These are phyloP conservation scores for Cordilura impudica DNA, from an alignment of 2,888 invertebrate genomes.

Conservation along the genomic window DNA sequence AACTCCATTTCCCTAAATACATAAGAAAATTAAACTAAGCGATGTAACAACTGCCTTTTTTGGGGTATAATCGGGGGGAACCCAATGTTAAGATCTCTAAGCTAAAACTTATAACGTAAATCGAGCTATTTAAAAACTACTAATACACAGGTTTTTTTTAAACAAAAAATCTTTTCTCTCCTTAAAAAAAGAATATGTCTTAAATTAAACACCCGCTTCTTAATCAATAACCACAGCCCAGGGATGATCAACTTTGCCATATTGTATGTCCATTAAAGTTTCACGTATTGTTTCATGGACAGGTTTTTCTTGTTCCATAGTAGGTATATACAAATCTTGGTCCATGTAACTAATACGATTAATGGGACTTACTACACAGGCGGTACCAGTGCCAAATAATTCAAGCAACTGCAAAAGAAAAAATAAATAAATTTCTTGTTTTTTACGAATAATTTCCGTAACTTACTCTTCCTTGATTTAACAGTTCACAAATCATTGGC, in stretches of 20 bases:
- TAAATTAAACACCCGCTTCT: conserved; percentile 6
- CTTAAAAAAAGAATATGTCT: conserved; percentile 2
- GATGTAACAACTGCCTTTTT: not conserved
- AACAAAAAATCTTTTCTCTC: conserved; percentile 41
- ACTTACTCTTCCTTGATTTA: conserved; percentile 90
- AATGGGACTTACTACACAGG: conserved; percentile 95
- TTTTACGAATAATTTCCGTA: not conserved
- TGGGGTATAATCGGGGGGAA: not conserved
- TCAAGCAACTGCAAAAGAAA: conserved; percentile 87
- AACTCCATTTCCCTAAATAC: conserved; percentile 1
- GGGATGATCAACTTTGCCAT: conserved; percentile 89
- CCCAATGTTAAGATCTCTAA: not conserved
- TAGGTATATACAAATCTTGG: conserved; percentile 84
- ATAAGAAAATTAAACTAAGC: not conserved
- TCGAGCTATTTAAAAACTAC: conserved; percentile 65
- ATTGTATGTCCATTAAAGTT: conserved; percentile 92
- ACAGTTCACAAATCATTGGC: conserved; percentile 85
- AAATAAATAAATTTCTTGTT: not conserved
- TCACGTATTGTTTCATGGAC: conserved; percentile 86
- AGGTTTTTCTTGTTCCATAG: conserved; percentile 85
- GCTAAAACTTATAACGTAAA: conserved; percentile 46
- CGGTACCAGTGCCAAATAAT: conserved; percentile 98
- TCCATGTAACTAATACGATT: conserved; percentile 89
- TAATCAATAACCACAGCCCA: conserved; percentile 85
- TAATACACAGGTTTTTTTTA: conserved; percentile 69